These are phyloP conservation scores for Zele albiditarsus DNA, from an alignment of 2,888 invertebrate genomes.

Conservation along the genomic window DNA sequence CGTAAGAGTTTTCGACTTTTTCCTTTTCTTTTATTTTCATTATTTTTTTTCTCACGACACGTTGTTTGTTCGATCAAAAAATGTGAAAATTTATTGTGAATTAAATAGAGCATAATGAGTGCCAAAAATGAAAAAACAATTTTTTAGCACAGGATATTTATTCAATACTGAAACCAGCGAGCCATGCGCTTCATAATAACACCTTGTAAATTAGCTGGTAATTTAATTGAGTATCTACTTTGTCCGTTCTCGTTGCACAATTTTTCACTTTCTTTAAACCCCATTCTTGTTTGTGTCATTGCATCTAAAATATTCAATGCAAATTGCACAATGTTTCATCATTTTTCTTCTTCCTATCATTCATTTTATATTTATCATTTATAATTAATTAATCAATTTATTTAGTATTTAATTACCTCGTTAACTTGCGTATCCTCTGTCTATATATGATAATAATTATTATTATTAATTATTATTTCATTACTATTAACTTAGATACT, in stretches of 20 bases:
- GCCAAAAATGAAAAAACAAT: constrained; percentile 32
- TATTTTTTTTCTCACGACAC: background rate
- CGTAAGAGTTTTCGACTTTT: background rate
- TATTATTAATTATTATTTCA: constrained; percentile 32
- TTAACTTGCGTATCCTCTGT: constrained; percentile 52
- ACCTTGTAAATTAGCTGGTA: constrained; percentile 51
- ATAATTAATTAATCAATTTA: constrained; percentile 47
- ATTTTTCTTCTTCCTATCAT: constrained; percentile 13
- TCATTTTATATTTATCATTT: constrained; percentile 32
- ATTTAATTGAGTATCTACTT: constrained; percentile 46
- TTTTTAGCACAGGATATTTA: background rate
- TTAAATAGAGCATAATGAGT: constrained; percentile 6
- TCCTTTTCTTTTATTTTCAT: background rate
- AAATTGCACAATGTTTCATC: constrained; percentile 39
- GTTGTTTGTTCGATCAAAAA: background rate
- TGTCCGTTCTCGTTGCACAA: background rate
- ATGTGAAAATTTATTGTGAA: background rate
- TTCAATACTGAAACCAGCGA: constrained; percentile 44
- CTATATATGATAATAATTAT: constrained; percentile 27
- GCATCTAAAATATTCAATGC: constrained; percentile 24
- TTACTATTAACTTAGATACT: constrained; percentile 51
- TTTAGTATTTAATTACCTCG: constrained; percentile 48
- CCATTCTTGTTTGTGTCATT: constrained; percentile 18
- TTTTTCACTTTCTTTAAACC: constrained; percentile 1
- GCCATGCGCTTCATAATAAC: constrained; percentile 45